phyloP scores from a whole-genome alignment of 2,797 vertebrate species.

The Mallotus villosus region DNA sequence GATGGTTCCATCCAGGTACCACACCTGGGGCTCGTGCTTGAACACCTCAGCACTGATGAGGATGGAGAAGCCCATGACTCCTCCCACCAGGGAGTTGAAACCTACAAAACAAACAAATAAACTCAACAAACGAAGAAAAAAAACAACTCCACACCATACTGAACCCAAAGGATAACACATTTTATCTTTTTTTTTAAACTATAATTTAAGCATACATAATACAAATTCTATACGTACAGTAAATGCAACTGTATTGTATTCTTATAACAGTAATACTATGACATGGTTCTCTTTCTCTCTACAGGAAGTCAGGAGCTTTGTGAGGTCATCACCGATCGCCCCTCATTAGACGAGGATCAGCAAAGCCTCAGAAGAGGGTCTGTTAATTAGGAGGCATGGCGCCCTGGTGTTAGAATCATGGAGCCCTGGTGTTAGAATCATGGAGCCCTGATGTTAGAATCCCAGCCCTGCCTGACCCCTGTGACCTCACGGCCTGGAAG shows the following conservation, averaged over 20 bases:
- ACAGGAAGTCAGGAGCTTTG: too few species aligned
- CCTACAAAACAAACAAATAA: constrained; percentile 66
- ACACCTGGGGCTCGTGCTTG: constrained; percentile 88
- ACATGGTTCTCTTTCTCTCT: too few species aligned
- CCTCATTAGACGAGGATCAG: not conserved
- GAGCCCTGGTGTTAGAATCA: not conserved
- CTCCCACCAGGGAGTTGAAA: constrained; percentile 96
- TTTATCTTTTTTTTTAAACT: too few species aligned
- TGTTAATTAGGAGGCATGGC: not conserved
- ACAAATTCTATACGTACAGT: not conserved
- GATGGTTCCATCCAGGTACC: constrained; percentile 93
- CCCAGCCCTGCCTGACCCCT: not conserved
- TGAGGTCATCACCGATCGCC: too few species aligned
- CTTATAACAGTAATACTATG: too few species aligned
- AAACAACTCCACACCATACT: not conserved
- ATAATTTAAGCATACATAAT: not conserved
- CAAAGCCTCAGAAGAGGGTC: not conserved
- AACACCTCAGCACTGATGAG: constrained; percentile 95
- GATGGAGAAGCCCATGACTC: constrained; percentile 98
- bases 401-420: too few species aligned
- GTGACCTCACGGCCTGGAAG: not conserved
- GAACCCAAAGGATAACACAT: not conserved
- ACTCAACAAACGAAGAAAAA: not conserved
- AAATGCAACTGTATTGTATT: too few species aligned
- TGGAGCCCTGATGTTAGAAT: constrained; percentile 8